phyloP scores from a whole-genome alignment of 2,113 vertebrate genomes.

The Ginglymostoma cirratum region DNA sequence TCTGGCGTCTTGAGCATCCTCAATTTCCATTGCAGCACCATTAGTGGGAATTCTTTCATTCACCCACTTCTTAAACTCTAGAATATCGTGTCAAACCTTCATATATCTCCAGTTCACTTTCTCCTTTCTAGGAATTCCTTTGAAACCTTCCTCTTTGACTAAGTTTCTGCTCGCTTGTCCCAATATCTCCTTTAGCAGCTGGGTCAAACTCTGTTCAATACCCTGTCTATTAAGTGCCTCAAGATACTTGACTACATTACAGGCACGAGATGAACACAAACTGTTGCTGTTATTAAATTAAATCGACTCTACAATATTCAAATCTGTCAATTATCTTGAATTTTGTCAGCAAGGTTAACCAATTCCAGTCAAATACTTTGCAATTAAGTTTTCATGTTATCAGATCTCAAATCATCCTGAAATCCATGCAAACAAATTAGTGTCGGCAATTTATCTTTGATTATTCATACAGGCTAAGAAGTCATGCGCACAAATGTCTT shows the following conservation, averaged over 20 bases:
- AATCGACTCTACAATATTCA: neutral
- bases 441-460: neutral
- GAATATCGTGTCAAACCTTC: no score
- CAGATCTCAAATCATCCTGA: neutral
- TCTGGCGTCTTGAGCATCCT: neutral
- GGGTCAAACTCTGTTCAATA: neutral
- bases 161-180: neutral
- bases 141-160: neutral
- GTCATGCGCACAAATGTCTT: neutral
- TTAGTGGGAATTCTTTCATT: neutral
- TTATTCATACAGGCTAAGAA: neutral
- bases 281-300: neutral
- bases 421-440: neutral
- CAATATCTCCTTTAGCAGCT: neutral
- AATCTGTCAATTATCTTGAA: constrained; percentile 8
- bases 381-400: neutral
- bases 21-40: neutral
- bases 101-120: neutral
- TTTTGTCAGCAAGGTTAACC: neutral
- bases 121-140: neutral
- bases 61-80: neutral
- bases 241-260: neutral
- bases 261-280: neutral
- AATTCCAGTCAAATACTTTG: neutral
- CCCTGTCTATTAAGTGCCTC: neutral